Evolutionary conservation across 2,113 vertebrate species (phyloP).

Genomic region (Anolis sagrei): DNA sequence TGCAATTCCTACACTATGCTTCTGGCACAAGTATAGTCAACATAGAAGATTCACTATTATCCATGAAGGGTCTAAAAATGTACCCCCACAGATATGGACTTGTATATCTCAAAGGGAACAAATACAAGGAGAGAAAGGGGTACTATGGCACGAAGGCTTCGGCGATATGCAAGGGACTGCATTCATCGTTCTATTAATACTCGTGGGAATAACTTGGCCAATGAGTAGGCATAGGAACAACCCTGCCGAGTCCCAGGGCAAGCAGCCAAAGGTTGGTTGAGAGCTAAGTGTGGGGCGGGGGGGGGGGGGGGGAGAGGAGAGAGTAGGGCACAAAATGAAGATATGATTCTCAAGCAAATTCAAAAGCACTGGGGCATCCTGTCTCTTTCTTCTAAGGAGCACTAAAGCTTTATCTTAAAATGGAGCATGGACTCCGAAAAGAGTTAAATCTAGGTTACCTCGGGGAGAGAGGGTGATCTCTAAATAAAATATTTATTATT

Average conservation of each 20-base stretch:
- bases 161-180: neutral
- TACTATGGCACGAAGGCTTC: neutral
- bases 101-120: neutral
- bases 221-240: neutral
- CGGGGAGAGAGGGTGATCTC: too few relatives aligned
- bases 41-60: too few relatives aligned
- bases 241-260: slow-evolving; percentile 1
- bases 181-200: slow-evolving; percentile 36
- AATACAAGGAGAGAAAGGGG: neutral
- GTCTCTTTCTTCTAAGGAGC: neutral
- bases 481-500: too few relatives aligned
- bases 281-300: neutral
- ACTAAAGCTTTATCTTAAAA: neutral
- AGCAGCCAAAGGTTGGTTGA: neutral
- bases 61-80: too few relatives aligned
- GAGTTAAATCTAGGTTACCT: too few relatives aligned
- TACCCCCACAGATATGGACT: too few relatives aligned
- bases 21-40: too few relatives aligned
- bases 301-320: neutral
- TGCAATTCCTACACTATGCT: too few relatives aligned
- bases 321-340: neutral
- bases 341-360: neutral
- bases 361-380: neutral
- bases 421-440: neutral
- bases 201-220: slow-evolving; percentile 21